Evolutionary conservation across 2,888 invertebrate species (phyloP), one percentile per base, ranked within the genome.

Genomic region (Chaetoderma sp.): DNA sequence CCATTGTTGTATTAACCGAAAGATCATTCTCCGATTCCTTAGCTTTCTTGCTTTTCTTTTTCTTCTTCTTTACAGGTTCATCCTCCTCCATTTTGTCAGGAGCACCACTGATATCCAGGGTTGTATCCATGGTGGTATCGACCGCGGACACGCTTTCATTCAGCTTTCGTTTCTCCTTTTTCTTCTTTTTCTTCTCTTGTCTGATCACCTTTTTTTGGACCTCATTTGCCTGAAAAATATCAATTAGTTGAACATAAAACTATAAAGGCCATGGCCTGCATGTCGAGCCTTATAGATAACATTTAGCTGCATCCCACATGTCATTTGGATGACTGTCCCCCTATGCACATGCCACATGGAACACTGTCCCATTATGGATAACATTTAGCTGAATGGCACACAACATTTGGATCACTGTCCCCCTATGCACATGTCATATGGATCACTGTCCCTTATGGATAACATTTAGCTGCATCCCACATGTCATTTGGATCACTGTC

Each of bases 121-220:
- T 60, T 25, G 50, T 58, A 8, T 54, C 52, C 18, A 28, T 32
- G 16, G 33, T 49, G 32, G 4, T 25, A 6, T 25, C 39, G 42
- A 27, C 27, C n/a, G 28, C 44, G 4, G 27, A 39, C 25, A 47
- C 54, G 10, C 47, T 49, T 54, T 42, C 21, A 1, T 30, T 32
- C 47, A 65, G 61, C 49, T 63, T 63, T 36, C 69, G 72, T 61
- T 68, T 74, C 6, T 75, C 72, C 60, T 77, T 81, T 66, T 76
- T 82, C 70, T 77, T 80, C 71, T 72, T 79, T 67, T 81, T 82
- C 71, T 77, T 83, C 52, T 80, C 79, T 65, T 79, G 80, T 72
- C 83, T 82, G 18, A 69, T 65, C 10, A 74, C 33, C 59, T 82
- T 78, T 25, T 67, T 71, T 33, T 74, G 72, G 6, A 76, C 75